Percentiles rank a stretch among this genome's conserved stretches.
phyloP scores from a whole-genome alignment of 2,797 vertebrate species.

The Malurus leucopterus region DNA sequence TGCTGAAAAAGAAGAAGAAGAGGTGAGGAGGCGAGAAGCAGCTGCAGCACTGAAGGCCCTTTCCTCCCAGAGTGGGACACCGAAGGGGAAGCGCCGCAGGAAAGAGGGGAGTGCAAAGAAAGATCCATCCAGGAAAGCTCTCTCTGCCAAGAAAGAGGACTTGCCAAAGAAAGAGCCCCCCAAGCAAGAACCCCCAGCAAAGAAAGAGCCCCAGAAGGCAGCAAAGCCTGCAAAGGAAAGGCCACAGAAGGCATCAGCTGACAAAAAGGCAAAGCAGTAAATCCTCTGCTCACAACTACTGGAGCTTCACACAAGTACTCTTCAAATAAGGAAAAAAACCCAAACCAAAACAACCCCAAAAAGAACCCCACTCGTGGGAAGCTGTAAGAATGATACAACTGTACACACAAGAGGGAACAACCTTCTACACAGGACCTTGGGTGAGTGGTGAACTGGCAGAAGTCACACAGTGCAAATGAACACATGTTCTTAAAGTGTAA shows the following conservation, averaged over 20 bases:
- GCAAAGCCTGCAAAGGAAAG: background rate
- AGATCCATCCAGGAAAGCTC: rapidly evolving
- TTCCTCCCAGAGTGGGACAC: background rate
- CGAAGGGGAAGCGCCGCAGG: background rate
- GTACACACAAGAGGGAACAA: background rate
- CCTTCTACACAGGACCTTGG: background rate
- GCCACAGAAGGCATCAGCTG: background rate
- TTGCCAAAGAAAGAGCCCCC: background rate
- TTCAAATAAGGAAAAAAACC: background rate
- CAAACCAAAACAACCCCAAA: background rate
- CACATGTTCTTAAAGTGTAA: slow-evolving; percentile 63
- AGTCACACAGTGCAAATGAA: background rate
- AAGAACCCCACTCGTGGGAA: background rate
- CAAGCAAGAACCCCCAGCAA: background rate
- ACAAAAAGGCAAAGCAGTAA: slow-evolving; percentile 55
- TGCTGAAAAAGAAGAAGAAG: slow-evolving; percentile 56
- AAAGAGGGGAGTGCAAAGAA: background rate
- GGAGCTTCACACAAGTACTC: background rate
- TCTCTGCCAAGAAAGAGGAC: background rate
- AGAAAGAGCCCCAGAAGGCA: background rate
- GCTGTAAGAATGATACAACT: background rate
- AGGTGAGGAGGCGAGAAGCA: slow-evolving; percentile 38
- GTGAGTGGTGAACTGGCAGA: background rate
- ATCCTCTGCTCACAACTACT: background rate
- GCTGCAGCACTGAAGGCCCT: background rate